These are phyloP conservation scores for Meloidogyne exigua DNA, from an alignment of 1,140 invertebrate genomes.

Conservation along the genomic window DNA sequence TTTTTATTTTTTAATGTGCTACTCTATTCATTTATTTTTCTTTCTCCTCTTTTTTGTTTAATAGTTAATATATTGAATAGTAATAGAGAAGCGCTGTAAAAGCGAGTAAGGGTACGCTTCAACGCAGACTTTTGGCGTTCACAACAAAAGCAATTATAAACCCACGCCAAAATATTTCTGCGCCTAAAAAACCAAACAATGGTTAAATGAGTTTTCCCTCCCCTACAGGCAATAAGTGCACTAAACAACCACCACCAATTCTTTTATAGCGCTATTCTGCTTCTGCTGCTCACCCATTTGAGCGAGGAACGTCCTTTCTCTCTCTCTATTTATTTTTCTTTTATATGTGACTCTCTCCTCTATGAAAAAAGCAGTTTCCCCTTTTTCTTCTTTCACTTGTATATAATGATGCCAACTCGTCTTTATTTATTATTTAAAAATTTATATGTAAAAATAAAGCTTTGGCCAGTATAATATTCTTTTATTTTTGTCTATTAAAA, in stretches of 20 bases:
- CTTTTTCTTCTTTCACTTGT: neutral
- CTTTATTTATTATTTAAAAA: neutral
- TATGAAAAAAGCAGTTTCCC: neutral
- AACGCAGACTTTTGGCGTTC: too few species aligned
- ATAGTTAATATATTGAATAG: neutral
- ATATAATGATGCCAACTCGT: neutral
- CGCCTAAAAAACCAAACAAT: neutral
- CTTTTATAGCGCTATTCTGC: neutral
- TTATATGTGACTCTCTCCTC: neutral
- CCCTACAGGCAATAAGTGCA: neutral
- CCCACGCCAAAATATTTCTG: too few species aligned
- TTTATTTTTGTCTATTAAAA: neutral
- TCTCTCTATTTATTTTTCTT: too few species aligned
- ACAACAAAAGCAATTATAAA: too few species aligned
- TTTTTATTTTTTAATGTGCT: neutral
- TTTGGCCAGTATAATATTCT: neutral
- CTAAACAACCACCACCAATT: neutral
- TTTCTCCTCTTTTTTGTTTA: neutral
- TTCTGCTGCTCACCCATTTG: neutral
- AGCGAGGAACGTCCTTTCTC: neutral
- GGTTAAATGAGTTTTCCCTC: neutral
- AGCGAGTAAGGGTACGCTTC: too few species aligned
- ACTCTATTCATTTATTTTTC: slow-evolving; percentile 2
- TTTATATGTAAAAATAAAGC: neutral
- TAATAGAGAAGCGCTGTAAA: neutral